Evolutionary conservation across 2,888 invertebrate species (phyloP).

Genomic region (Drosophila melanosoma): DNA sequence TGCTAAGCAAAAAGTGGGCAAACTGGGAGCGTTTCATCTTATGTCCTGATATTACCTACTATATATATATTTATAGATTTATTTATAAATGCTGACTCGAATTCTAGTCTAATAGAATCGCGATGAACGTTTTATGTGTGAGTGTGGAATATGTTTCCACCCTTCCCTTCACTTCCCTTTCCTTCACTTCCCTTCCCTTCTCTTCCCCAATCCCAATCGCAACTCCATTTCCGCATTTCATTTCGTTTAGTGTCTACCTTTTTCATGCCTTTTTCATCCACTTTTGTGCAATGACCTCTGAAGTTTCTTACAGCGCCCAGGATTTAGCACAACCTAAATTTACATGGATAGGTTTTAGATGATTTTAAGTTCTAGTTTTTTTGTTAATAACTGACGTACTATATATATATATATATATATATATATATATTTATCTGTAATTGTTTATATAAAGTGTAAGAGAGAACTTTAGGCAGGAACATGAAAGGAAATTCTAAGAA

Average conservation of each 20-base stretch:
- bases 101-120: slow-evolving; percentile 56
- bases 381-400: slow-evolving; percentile 56
- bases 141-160: slow-evolving; percentile 36
- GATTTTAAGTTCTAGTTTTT: slow-evolving; percentile 24
- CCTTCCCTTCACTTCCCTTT: neutral
- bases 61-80: slow-evolving; percentile 23
- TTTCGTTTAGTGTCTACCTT: neutral
- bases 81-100: slow-evolving; percentile 62
- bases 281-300: slow-evolving; percentile 29
- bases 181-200: neutral
- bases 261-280: slow-evolving; percentile 15
- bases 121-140: slow-evolving; percentile 26
- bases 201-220: neutral
- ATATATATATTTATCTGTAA: slow-evolving; percentile 10
- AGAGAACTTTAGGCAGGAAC: slow-evolving; percentile 11
- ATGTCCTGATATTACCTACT: slow-evolving; percentile 34
- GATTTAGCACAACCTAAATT: slow-evolving; percentile 44
- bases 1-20: slow-evolving; percentile 4
- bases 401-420: neutral
- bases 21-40: slow-evolving; percentile 16
- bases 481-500: slow-evolving; percentile 67
- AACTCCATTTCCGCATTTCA: neutral
- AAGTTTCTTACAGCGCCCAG: slow-evolving; percentile 15
- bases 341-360: slow-evolving; percentile 31
- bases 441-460: slow-evolving; percentile 26